Evolutionary conservation across 2,888 invertebrate genomes (phyloP).

Genomic region (Hecatera dysodea): DNA sequence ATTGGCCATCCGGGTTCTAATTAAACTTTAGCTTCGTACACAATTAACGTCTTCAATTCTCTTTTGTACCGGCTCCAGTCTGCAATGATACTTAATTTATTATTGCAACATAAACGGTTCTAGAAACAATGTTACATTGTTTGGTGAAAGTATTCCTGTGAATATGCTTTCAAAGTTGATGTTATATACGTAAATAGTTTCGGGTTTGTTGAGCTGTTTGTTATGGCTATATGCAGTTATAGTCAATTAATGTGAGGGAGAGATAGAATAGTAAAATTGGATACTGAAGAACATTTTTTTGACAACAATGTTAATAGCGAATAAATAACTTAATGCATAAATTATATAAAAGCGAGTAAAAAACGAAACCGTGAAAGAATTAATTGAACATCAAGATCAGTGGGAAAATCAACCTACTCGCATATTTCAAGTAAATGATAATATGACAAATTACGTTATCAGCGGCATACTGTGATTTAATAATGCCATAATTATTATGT

Average conservation of each 20-base stretch:
- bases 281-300: no score
- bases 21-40: slow-evolving; percentile 65
- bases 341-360: no score
- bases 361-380: no score
- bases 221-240: background rate
- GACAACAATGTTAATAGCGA: no score
- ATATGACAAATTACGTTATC: no score
- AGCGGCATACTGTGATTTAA: no score
- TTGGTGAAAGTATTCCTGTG: slow-evolving; percentile 8
- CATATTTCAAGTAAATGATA: no score
- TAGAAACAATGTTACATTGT: slow-evolving; percentile 31
- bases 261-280: no score
- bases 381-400: no score
- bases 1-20: slow-evolving; percentile 45
- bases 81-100: slow-evolving; percentile 50
- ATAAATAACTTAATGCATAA: no score
- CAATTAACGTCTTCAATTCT: slow-evolving; percentile 48
- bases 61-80: slow-evolving; percentile 24
- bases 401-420: no score
- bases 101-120: slow-evolving; percentile 40
- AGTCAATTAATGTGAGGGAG: background rate
- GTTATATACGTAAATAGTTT: background rate
- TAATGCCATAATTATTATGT: no score
- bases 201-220: background rate
- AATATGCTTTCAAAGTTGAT: slow-evolving; percentile 2